These are phyloP conservation scores for Andrena praecox DNA, from an alignment of 2,888 invertebrate species.

Conservation along the genomic window DNA sequence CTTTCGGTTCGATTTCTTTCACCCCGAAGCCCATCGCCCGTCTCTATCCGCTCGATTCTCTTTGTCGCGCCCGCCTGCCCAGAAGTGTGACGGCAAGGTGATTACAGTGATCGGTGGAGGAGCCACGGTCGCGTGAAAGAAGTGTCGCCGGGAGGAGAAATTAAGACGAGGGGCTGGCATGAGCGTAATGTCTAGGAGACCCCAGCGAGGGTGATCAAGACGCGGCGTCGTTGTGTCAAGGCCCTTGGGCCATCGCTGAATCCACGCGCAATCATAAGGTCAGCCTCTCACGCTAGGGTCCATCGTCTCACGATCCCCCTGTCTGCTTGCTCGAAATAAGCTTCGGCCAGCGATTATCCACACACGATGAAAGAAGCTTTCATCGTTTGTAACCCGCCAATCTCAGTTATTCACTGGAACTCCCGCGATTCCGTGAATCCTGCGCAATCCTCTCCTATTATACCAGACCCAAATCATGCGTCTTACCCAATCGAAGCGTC, in stretches of 20 bases:
- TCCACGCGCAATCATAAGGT: conserved; percentile 68
- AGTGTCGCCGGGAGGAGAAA: conserved; percentile 51
- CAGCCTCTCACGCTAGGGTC: conserved; percentile 70
- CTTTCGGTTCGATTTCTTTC: conserved; percentile 36
- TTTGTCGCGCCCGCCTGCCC: conserved; percentile 6
- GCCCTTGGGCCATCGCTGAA: conserved; percentile 59
- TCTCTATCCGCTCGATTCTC: neutral
- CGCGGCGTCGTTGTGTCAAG: conserved; percentile 30
- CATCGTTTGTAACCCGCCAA: neutral
- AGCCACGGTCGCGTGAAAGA: conserved; percentile 31
- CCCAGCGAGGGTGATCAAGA: conserved; percentile 31
- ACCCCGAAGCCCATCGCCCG: neutral
- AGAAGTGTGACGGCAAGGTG: conserved; percentile 36
- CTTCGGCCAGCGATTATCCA: conserved; percentile 57
- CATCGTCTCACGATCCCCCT: conserved; percentile 63
- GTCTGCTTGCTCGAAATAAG: conserved; percentile 54
- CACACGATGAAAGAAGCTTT: conserved; percentile 34
- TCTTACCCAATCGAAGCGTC: neutral
- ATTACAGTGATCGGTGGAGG: conserved; percentile 46
- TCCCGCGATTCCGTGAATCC: neutral
- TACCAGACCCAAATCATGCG: neutral
- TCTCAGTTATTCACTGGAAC: conserved; percentile 15
- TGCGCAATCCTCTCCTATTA: neutral
- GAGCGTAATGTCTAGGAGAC: conserved; percentile 37
- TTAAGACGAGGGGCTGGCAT: conserved; percentile 42